Conservation (phyloP, 2,888 invertebrate species). For the Oxytorus armatus region DNA sequence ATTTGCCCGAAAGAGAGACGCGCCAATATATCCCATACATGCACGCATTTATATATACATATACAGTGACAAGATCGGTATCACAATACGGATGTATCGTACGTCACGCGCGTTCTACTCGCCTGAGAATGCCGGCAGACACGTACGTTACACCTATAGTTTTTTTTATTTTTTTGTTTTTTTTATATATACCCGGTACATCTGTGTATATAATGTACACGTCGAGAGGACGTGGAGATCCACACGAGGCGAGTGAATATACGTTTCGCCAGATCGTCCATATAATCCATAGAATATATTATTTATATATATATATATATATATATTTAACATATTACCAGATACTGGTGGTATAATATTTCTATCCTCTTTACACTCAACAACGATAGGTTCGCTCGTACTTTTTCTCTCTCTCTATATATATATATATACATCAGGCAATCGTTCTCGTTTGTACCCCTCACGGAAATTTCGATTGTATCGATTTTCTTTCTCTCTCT, state of each 20-base stretch:
- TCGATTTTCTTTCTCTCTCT: slow-evolving; percentile 59
- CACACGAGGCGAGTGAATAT: slow-evolving; percentile 58
- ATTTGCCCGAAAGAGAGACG: slow-evolving; percentile 23
- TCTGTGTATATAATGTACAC: slow-evolving; percentile 32
- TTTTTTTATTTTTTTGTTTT: too few species aligned
- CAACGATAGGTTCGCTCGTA: slow-evolving; percentile 38
- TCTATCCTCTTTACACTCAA: slow-evolving; percentile 46
- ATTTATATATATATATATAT: slow-evolving; percentile 31
- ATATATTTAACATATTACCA: too few species aligned
- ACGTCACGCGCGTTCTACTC: slow-evolving; percentile 74
- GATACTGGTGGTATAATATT: slow-evolving; percentile 46
- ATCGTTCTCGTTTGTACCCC: slow-evolving; percentile 60
- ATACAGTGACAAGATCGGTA: slow-evolving; percentile 78
- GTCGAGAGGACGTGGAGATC: slow-evolving; percentile 48
- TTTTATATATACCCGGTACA: too few species aligned
- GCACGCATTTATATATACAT: slow-evolving; percentile 45
- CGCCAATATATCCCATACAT: slow-evolving; percentile 23
- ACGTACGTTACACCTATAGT: slow-evolving; percentile 59
- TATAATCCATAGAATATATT: slow-evolving; percentile 40
- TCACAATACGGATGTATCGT: slow-evolving; percentile 81
- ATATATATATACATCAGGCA: slow-evolving; percentile 8
- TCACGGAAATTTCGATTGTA: slow-evolving; percentile 67
- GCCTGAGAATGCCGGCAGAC: slow-evolving; percentile 71
- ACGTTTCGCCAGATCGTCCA: slow-evolving; percentile 59
- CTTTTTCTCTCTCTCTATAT: slow-evolving; percentile 38